Conservation (phyloP, 2,888 invertebrate species). For the Chymomyza caudatula region DNA sequence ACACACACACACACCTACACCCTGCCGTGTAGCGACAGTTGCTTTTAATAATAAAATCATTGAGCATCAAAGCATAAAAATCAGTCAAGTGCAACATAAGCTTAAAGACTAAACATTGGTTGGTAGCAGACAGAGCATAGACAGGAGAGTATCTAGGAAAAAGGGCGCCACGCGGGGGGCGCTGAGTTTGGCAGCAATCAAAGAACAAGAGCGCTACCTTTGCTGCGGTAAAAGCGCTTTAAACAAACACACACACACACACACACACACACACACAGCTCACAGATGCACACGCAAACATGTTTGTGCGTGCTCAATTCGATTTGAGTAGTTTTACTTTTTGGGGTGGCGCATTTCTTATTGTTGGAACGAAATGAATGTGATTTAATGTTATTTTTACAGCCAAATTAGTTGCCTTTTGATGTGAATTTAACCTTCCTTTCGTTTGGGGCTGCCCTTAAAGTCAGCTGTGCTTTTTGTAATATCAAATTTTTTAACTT, state of each 20-base stretch:
- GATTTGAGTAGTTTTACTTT: conserved; percentile 44
- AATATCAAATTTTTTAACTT: background rate
- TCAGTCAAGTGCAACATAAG: conserved; percentile 77
- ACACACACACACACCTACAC: background rate
- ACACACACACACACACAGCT: background rate
- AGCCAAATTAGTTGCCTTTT: conserved; percentile 71
- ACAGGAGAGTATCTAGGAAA: background rate
- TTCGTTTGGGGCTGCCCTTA: conserved; percentile 26
- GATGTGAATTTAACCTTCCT: conserved; percentile 60
- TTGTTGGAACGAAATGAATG: conserved; percentile 50
- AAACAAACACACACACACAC: background rate
- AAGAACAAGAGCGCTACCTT: background rate
- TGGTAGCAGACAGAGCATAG: conserved; percentile 2
- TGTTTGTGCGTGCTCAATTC: conserved; percentile 34
- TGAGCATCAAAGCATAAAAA: conserved; percentile 78
- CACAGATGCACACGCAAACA: background rate
- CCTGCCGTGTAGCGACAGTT: conserved; percentile 53
- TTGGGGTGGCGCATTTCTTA: no score
- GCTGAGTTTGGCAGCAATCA: background rate
- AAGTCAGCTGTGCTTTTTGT: conserved; percentile 15
- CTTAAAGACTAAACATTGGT: conserved; percentile 51
- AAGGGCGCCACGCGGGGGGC: background rate
- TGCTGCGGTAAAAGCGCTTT: background rate
- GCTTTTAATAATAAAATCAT: conserved; percentile 77
- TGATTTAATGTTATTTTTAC: conserved; percentile 73